Evolutionary conservation across 2,888 invertebrate species (phyloP).

Genomic region (Drosophila tripunctata): DNA sequence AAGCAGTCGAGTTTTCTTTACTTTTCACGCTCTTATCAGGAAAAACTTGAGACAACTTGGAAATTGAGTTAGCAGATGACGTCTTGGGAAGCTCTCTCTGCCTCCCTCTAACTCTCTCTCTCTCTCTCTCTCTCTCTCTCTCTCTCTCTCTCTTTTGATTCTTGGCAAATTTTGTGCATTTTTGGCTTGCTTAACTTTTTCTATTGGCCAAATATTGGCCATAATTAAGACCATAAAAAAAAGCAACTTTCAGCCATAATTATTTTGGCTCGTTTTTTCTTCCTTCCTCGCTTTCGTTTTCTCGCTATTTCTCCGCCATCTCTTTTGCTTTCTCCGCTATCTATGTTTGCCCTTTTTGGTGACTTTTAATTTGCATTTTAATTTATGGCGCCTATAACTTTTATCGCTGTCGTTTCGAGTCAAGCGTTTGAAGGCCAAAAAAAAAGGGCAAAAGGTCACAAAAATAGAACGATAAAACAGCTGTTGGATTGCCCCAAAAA

Average conservation of each 20-base stretch:
- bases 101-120: no score
- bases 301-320: background rate
- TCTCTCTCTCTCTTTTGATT: no score
- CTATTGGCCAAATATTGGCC: slow-evolving; percentile 71
- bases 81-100: background rate
- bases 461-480: slow-evolving; percentile 46
- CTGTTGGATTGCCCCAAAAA: slow-evolving; percentile 44
- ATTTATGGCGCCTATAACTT: slow-evolving; percentile 73
- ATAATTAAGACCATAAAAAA: slow-evolving; percentile 65
- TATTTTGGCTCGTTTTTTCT: slow-evolving; percentile 30
- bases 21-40: background rate
- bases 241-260: slow-evolving; percentile 43
- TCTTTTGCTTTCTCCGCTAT: background rate
- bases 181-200: slow-evolving; percentile 55
- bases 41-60: slow-evolving; percentile 23
- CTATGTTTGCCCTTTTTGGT: slow-evolving; percentile 9
- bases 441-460: slow-evolving; percentile 58
- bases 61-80: slow-evolving; percentile 38
- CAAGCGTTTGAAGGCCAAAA: slow-evolving; percentile 35
- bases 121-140: no score
- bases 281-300: background rate
- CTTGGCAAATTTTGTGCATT: slow-evolving; percentile 34
- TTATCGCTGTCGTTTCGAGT: slow-evolving; percentile 49
- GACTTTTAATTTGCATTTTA: slow-evolving; percentile 74
- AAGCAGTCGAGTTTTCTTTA: background rate